Base-by-base conservation (phyloP, 1,140 invertebrate genomes). In the Drosophila simulans region DNA sequence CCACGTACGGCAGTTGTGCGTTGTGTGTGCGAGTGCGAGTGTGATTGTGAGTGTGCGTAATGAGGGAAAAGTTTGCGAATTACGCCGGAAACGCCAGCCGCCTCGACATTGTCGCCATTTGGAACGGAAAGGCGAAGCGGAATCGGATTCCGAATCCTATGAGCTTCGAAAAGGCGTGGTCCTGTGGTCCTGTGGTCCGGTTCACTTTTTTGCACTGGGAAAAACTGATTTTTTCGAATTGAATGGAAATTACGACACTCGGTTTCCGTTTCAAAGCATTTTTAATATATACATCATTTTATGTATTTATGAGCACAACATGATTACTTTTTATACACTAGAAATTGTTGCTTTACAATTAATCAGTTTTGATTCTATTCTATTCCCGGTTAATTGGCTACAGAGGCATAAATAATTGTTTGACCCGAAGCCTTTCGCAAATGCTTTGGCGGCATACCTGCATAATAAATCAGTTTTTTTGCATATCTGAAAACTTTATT, bases 51-150 rank as follows among this genome's bases (percentile, higher is more conserved):
- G 27, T 46, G 43, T 51, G 51, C 39, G 63, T 83, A 83, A 83
- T 75, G 70, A 83, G 76, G 66, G 73, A 79, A 84, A 83, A 84
- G 76, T 83, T 83, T 76, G 73, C 77, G 80, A 73, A 70, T 74
- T 56, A 57, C 79, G 63, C 51, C 83, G 82, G 82, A 88, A 88
- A 57, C 83, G 83, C 65, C 77, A 85, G 82, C 77, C 68, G 81
- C 62, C 59, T 66, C 82, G 69, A 81, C 82, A 85, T 74, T 74
- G 58, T 54, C 62, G 59, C 58, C 63, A 65, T 65, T 65, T 64
- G 42, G 59, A 83, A 64, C 69, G 65, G 69, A 54, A 74, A 73
- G 43, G 37, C 57, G 51, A 53, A 39, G 15, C 70, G 56, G 70
- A 73, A 62, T 73, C 70, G 34, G 69, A 72, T 62, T 56, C 51